Conservation (phyloP, 2,797 vertebrate species). For the Bufotes viridis region DNA sequence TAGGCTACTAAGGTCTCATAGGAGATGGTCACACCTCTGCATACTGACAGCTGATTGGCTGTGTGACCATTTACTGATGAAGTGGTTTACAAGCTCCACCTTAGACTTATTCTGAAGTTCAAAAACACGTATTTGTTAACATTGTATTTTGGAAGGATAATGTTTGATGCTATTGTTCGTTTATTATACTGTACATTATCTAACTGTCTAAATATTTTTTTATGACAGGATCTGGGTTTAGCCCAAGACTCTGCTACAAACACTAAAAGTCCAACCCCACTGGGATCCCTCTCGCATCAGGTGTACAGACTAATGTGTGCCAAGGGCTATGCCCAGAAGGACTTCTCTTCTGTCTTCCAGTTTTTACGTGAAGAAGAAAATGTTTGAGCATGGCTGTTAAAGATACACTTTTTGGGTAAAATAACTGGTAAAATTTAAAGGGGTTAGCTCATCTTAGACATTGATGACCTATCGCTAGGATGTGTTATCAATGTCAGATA, state of each 20-base stretch:
- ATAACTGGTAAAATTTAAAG: not conserved
- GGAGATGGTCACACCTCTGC: too few species aligned
- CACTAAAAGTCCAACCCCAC: conserved; percentile 89
- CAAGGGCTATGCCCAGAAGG: conserved; percentile 93
- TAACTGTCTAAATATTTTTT: not conserved
- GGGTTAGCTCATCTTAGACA: too few species aligned
- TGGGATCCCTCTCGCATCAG: conserved; percentile 94
- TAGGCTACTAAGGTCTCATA: too few species aligned
- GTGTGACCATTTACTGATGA: too few species aligned
- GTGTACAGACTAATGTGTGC: conserved; percentile 97
- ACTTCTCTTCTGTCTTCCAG: conserved; percentile 98
- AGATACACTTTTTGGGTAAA: not conserved
- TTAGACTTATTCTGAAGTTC: too few species aligned
- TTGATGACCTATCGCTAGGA: too few species aligned
- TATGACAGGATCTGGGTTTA: conserved; percentile 87
- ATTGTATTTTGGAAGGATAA: not conserved
- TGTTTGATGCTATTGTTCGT: not conserved
- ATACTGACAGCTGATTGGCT: too few species aligned
- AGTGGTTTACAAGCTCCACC: too few species aligned
- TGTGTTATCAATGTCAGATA: too few species aligned
- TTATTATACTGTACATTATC: not conserved
- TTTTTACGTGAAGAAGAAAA: conserved; percentile 90
- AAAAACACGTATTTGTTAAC: not conserved
- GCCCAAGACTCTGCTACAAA: conserved; percentile 94
- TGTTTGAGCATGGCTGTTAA: conserved; percentile 75